Base-by-base conservation (phyloP, 2,888 invertebrate species). In the Protonemura montana region DNA sequence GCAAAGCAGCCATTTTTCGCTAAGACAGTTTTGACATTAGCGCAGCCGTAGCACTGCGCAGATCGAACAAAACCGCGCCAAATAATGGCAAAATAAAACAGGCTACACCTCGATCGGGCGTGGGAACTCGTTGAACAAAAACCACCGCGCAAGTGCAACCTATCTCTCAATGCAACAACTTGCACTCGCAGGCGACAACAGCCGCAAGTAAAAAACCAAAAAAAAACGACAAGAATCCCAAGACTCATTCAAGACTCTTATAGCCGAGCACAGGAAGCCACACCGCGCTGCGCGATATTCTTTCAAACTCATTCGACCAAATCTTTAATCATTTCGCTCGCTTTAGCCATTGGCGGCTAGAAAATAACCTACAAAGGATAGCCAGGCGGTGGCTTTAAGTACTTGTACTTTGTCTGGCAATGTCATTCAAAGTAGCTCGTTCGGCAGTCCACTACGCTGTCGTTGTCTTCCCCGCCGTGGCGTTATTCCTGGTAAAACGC, bases 291-390 rank as follows among this genome's bases (percentile, higher is more conserved):
- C 25, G 28, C 78, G 26, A 27, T 25, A 2, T 78, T 78, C 78
- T 78, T 78, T 78, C 26, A 78, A 78, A 78, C 26, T 26, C 78
- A 78, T 26, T 78, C 7, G 28, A 6, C 21, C 78, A 78, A 78
- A 78, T 27, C 78, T 7, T 5, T 26, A 78, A 78, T 78, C 78
- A 78, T 78, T 28, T 26, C 78, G 78, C 78, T 78, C 27, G 78
- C 76, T 76, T 25, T 25, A 26, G 26, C 26, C 13, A 28, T 28
- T 1, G 35, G 10, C 35, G 35, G 10, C 35, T 35, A 10, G 35
- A 6, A 35, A 35, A 35, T 6, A 35, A 59, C 3, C 10, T 35
- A 35, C 13, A 21, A 59, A 59, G 59, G 21, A 59, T 16, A 10
- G 21, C 6, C 59, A 21, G 59, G 16, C 59, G 59, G 59, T 59